These are phyloP conservation scores for Nasonia oneida DNA, from an alignment of 2,888 invertebrate genomes.

Conservation along the genomic window DNA sequence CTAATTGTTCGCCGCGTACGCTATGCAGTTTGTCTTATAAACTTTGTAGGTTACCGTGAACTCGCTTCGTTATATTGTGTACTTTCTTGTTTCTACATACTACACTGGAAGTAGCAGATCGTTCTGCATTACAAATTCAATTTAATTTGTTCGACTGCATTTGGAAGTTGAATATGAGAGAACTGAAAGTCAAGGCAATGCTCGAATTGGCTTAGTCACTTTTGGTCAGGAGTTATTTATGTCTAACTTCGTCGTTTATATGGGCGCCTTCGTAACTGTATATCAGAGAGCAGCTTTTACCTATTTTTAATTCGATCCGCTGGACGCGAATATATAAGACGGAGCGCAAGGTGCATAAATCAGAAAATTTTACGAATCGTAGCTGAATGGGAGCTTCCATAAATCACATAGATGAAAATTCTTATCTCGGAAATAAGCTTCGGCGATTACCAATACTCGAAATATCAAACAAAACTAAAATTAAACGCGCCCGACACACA, in stretches of 20 bases:
- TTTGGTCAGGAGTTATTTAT: not conserved
- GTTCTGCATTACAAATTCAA: slow-evolving; percentile 4
- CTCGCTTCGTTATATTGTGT: not conserved
- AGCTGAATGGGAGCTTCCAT: not conserved
- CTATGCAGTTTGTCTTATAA: slow-evolving; percentile 10
- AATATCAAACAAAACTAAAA: not conserved
- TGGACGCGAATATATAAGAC: not conserved
- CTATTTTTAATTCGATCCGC: not conserved
- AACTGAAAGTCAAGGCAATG: not conserved
- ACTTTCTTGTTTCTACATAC: not conserved
- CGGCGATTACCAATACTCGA: not conserved
- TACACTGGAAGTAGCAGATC: not conserved
- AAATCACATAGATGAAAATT: not conserved
- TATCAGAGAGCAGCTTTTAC: not conserved
- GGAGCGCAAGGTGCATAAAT: not conserved
- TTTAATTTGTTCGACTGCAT: not conserved
- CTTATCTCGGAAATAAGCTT: not conserved
- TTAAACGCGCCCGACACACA: not conserved
- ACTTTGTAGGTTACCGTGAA: slow-evolving; percentile 23
- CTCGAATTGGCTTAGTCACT: not conserved
- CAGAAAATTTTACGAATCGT: too few relatives aligned
- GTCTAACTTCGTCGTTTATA: not conserved
- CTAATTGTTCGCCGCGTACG: not conserved
- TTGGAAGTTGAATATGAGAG: not conserved
- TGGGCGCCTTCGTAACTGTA: not conserved